Evolutionary conservation across 2,888 invertebrate species (phyloP).

Genomic region (Catonia carolina): DNA sequence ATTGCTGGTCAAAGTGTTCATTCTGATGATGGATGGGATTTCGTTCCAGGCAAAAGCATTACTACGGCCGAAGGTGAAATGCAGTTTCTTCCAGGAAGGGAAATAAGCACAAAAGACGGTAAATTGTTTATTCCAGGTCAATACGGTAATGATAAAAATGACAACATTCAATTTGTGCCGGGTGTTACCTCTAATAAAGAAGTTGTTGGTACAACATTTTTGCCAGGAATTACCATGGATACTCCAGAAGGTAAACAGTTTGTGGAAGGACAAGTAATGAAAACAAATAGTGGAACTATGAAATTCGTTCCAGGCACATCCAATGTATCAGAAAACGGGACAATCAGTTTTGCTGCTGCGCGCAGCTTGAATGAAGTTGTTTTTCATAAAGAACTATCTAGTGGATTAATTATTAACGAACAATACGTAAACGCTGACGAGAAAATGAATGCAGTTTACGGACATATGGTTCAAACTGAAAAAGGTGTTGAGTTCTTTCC

Average conservation of each 20-base stretch:
- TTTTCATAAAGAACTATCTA: slow-evolving; percentile 39
- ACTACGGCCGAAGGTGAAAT: slow-evolving; percentile 54
- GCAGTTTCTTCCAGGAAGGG: slow-evolving; percentile 59
- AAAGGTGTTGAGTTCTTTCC: slow-evolving; percentile 61
- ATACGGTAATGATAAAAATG: slow-evolving; percentile 45
- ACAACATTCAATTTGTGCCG: slow-evolving; percentile 42
- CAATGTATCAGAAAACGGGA: slow-evolving; percentile 46
- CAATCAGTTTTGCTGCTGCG: slow-evolving; percentile 53
- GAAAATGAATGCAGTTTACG: slow-evolving; percentile 48
- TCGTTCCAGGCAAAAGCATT: slow-evolving; percentile 72
- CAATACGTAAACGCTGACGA: slow-evolving; percentile 25
- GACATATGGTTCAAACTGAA: slow-evolving; percentile 58
- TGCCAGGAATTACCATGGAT: slow-evolving; percentile 56
- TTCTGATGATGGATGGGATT: slow-evolving; percentile 66
- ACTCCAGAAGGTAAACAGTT: slow-evolving; percentile 58
- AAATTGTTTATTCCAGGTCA: slow-evolving; percentile 54
- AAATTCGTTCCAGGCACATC: slow-evolving; percentile 56
- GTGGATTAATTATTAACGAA: slow-evolving; percentile 30
- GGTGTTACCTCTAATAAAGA: slow-evolving; percentile 38
- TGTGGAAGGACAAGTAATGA: slow-evolving; percentile 58
- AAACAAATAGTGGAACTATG: slow-evolving; percentile 49
- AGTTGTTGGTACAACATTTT: slow-evolving; percentile 47
- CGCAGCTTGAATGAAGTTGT: slow-evolving; percentile 52
- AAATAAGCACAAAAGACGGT: slow-evolving; percentile 62
- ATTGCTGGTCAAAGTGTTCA: slow-evolving; percentile 71